A percentile compares a stretch with the other conserved stretches of the same genome.
phyloP scores from a whole-genome alignment of 2,888 invertebrate genomes.

The Drosophila cognata region DNA sequence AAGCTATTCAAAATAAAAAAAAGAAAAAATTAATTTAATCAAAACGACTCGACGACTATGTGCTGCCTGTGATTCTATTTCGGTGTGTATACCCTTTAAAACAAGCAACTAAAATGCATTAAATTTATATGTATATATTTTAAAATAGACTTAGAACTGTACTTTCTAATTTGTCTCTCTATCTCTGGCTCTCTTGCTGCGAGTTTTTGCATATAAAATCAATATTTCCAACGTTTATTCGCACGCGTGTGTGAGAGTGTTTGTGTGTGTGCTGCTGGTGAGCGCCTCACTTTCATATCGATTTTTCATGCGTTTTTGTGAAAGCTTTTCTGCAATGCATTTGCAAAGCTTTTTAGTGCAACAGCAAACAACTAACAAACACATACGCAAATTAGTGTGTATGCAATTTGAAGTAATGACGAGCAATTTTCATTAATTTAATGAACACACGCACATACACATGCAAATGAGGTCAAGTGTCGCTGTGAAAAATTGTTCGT shows the following conservation, averaged over 20 bases:
- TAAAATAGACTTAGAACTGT: constrained; percentile 69
- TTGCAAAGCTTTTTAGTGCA: constrained; percentile 62
- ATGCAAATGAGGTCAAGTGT: constrained; percentile 81
- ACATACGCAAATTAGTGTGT: constrained; percentile 12
- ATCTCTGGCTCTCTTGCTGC: constrained; percentile 44
- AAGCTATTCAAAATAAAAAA: constrained; percentile 62
- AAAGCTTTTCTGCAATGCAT: constrained; percentile 62
- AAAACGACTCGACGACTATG: constrained; percentile 79
- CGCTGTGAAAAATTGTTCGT: constrained; percentile 65
- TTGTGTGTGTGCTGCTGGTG: constrained; percentile 28
- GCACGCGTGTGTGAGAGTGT: constrained; percentile 18
- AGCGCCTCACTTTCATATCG: constrained; percentile 69
- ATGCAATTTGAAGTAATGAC: constrained; percentile 57
- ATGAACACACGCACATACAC: constrained; percentile 42
- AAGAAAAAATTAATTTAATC: constrained; percentile 60
- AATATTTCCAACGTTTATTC: constrained; percentile 64
- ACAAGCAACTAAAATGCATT: constrained; percentile 56
- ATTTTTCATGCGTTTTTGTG: constrained; percentile 68
- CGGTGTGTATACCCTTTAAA: constrained; percentile 71
- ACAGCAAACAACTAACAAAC: constrained; percentile 22
- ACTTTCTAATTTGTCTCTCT: constrained; percentile 69
- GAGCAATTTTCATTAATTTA: constrained; percentile 65
- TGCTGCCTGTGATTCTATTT: constrained; percentile 81
- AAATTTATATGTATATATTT: constrained; percentile 40
- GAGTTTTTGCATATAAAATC: constrained; percentile 75